A percentile compares a stretch with the other conserved stretches of the same genome.
Conservation (phyloP, 2,888 invertebrate species). For the Eupithecia tripunctaria region DNA sequence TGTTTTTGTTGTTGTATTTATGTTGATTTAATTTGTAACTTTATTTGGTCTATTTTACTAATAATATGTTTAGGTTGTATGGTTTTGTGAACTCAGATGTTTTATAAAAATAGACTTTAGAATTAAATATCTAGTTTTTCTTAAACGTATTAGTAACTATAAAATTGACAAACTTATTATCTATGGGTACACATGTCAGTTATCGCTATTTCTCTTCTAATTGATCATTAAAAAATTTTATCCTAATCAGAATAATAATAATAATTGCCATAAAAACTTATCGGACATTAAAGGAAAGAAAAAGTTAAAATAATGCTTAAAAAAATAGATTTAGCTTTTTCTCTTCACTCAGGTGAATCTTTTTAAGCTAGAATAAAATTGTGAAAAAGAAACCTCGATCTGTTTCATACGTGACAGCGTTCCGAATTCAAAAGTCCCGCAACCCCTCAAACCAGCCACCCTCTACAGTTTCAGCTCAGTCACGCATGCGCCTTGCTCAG, state of each 20-base stretch:
- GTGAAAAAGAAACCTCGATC: background rate
- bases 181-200: background rate
- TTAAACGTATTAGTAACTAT: background rate
- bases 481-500: constrained; percentile 71
- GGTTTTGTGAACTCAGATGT: background rate
- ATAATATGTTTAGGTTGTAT: background rate
- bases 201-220: background rate
- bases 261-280: background rate
- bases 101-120: background rate
- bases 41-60: background rate
- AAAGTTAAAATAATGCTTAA: background rate
- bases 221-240: background rate
- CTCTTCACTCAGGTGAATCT: fast-evolving
- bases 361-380: background rate
- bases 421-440: constrained; percentile 4
- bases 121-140: background rate
- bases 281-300: background rate
- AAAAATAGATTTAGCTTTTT: background rate
- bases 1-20: background rate
- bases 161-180: no score
- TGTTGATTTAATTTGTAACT: background rate
- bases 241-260: background rate
- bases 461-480: constrained; percentile 67
- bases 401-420: background rate
- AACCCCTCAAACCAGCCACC: constrained; percentile 38